A percentile compares a stretch with the other conserved stretches of the same genome.
phyloP scores from a whole-genome alignment of 2,888 invertebrate genomes.

The Parelbella ahira region DNA sequence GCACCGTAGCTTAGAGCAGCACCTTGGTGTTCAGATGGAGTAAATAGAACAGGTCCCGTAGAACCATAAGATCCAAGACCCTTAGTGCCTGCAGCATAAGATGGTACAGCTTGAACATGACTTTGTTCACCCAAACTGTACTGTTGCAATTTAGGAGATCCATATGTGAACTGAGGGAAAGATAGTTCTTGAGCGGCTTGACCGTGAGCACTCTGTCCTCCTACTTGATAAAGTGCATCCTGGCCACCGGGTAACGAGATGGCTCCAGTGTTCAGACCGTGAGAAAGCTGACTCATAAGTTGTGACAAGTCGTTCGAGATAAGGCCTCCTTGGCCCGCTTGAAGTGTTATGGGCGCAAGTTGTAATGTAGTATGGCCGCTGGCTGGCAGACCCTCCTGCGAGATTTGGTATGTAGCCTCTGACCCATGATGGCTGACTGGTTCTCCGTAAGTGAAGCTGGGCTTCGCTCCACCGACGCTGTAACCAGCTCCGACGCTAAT shows the following conservation, averaged over 20 bases:
- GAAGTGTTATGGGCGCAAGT: conserved; percentile 61
- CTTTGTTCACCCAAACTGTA: conserved; percentile 51
- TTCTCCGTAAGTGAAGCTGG: conserved; percentile 46
- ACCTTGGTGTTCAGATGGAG: conserved; percentile 51
- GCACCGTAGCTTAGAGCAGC: conserved; percentile 40
- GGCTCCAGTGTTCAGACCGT: conserved; percentile 59
- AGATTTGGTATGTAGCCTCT: conserved; percentile 46
- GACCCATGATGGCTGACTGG: conserved; percentile 39
- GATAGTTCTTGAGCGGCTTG: conserved; percentile 46
- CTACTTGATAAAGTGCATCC: conserved; percentile 51
- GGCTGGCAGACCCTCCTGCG: conserved; percentile 48
- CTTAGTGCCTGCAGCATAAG: conserved; percentile 65
- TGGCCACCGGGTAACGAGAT: conserved; percentile 49
- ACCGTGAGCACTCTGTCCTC: conserved; percentile 42
- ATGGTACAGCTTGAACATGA: conserved; percentile 44
- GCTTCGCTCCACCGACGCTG: conserved; percentile 68
- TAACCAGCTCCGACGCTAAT: conserved; percentile 73
- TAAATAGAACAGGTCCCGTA: conserved; percentile 67
- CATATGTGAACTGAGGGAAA: conserved; percentile 53
- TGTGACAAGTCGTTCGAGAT: conserved; percentile 57
- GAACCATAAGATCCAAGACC: conserved; percentile 66
- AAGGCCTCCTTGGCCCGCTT: conserved; percentile 50
- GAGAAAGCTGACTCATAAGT: conserved; percentile 65
- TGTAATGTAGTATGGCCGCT: conserved; percentile 55
- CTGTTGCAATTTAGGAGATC: conserved; percentile 49